phyloP scores from a whole-genome alignment of 2,888 invertebrate genomes.

The Augochlorella aurata region DNA sequence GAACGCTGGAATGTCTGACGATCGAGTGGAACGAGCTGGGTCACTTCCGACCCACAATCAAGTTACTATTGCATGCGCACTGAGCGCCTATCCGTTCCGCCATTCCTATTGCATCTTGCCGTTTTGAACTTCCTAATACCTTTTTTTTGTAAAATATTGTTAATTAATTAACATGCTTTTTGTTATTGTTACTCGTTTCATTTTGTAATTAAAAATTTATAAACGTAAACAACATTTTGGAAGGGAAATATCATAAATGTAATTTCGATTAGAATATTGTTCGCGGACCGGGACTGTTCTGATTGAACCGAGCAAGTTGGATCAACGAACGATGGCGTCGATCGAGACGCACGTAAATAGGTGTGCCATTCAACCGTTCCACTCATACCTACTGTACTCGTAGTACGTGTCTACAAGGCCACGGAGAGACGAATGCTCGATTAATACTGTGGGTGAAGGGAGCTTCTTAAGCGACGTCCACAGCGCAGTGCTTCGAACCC shows the following conservation, averaged over 20 bases:
- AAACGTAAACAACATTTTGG: too few species aligned
- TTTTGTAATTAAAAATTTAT: too few species aligned
- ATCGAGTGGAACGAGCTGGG: neutral
- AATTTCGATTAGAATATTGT: too few species aligned
- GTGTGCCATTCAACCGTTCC: constrained; percentile 63
- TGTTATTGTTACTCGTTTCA: too few species aligned
- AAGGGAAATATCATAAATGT: too few species aligned
- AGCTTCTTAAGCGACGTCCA: constrained; percentile 47
- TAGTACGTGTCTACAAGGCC: constrained; percentile 67
- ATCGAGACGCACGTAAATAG: constrained; percentile 56
- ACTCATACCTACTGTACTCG: constrained; percentile 48
- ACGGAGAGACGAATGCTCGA: constrained; percentile 61
- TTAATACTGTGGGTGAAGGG: constrained; percentile 65
- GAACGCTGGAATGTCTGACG: neutral
- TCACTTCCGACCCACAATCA: neutral
- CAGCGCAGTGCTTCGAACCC: neutral
- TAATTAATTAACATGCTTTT: too few species aligned
- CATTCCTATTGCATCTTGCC: too few species aligned
- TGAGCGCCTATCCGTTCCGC: too few species aligned
- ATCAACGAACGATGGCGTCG: constrained; percentile 67
- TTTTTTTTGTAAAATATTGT: too few species aligned
- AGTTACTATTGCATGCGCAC: neutral
- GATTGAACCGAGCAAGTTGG: constrained; percentile 51
- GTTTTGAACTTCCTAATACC: too few species aligned
- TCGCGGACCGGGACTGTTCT: neutral